Conservation (phyloP, 2,113 vertebrate species). For the Hippocampus guttulatus region DNA sequence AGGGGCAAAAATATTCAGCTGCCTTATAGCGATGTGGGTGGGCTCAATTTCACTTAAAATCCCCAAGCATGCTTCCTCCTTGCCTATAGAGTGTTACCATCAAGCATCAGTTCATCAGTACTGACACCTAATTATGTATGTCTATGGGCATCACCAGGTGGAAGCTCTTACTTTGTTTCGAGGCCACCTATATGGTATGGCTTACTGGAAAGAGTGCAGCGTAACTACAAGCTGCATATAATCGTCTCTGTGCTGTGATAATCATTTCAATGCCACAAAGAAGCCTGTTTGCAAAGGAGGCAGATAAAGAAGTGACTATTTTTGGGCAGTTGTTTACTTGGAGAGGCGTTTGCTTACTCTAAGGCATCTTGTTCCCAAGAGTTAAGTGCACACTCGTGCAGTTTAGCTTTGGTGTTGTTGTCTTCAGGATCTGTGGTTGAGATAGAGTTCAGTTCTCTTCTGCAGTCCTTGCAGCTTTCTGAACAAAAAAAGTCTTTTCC, state of each 20-base stretch:
- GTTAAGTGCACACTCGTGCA: constrained; percentile 55
- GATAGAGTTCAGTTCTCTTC: constrained; percentile 57
- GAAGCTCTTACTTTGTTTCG: constrained; percentile 64
- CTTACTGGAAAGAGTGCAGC: constrained; percentile 48
- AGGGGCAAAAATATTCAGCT: not conserved
- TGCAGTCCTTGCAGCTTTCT: constrained; percentile 46
- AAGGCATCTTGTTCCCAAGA: constrained; percentile 69
- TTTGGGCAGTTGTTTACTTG: constrained; percentile 71
- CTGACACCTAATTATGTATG: constrained; percentile 38
- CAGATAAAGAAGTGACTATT: constrained; percentile 70
- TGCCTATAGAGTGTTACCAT: constrained; percentile 6
- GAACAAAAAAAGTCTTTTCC: constrained; percentile 31
- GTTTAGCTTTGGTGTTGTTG: constrained; percentile 66
- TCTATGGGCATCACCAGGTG: constrained; percentile 46
- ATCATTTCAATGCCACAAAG: constrained; percentile 65
- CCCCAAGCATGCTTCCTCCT: not conserved
- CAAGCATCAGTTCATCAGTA: constrained; percentile 30
- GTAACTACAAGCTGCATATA: constrained; percentile 44
- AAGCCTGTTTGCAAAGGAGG: constrained; percentile 53
- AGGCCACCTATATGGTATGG: constrained; percentile 53
- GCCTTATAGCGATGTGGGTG: not conserved
- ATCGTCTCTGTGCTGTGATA: constrained; percentile 53
- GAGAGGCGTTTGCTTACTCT: constrained; percentile 69
- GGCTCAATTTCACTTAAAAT: not conserved
- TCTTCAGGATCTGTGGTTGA: constrained; percentile 61